Base-by-base conservation (phyloP, 1,140 invertebrate species). In the Neodiprion fabricii region DNA sequence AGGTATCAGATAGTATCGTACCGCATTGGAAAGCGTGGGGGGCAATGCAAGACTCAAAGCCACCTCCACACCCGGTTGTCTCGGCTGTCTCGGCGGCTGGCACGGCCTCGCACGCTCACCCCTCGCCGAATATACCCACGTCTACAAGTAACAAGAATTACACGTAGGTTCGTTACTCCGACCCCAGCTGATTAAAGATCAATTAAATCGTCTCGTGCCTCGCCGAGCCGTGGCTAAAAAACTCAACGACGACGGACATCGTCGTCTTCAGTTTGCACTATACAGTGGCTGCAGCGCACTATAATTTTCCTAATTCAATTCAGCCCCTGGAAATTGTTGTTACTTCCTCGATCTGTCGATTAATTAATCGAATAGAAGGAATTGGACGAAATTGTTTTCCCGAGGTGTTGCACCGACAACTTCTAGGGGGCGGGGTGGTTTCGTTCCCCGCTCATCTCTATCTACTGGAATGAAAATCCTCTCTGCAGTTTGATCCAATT, bases 1-100 rank as follows among this genome's bases (percentile, higher is more conserved):
- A 53, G 50, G 50, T n/a, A 53, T 53, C 50, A 53, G 50, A 53
- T 53, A 53, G 50, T 53, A 53, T 53, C 50, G 50, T 53, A 53
- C 50, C 50, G 50, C 50, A 53, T 11, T 2, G 50, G 50, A 53
- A 14, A 10, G 50, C 50, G 50, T 53, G 50, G 50, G 50, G 50
- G 50, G 50, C 50, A 53, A 53, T 2, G 50, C 50, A 14, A 53
- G 50, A 53, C 50, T n/a, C 50, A 11, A 10, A 53, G n/a, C 50
- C 50, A 53, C 50, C 50, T 53, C n/a, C 50, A 11, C 10, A 11
- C 10, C 50, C n/a, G 50, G 50, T 53, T 53, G 50, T 53, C 50
- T 53, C 50, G 50, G 50, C n/a, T 53, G 50, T 53, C 50, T 53
- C 50, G 50, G 50, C n/a, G 50, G 50, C 50, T 53, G 50, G 50